Conservation (phyloP, 92 coral and sea anemone genomes). For the Blastomussa wellsi region DNA sequence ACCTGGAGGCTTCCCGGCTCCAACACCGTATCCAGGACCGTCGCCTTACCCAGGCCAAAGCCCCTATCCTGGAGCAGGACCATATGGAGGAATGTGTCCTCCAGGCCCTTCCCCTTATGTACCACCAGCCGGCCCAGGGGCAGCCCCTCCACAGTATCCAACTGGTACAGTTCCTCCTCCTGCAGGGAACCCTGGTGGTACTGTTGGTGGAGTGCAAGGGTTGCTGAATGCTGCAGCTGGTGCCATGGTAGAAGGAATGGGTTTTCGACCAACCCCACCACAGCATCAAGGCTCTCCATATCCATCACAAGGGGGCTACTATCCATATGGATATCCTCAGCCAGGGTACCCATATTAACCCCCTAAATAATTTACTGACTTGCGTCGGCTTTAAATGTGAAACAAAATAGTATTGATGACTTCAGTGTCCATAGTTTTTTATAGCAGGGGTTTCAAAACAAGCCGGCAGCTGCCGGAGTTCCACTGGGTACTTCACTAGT, state of each 20-base stretch:
- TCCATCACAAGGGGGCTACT: background rate
- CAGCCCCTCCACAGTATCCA: slow-evolving; percentile 34
- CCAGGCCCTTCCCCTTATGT: background rate
- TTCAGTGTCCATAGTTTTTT: background rate
- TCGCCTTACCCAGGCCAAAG: slow-evolving; percentile 29
- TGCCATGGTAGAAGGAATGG: background rate
- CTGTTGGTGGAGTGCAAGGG: background rate
- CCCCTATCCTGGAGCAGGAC: slow-evolving; percentile 30
- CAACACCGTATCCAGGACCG: slow-evolving; percentile 27
- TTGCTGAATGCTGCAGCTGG: background rate
- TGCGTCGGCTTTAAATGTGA: background rate
- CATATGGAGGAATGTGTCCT: slow-evolving; percentile 22
- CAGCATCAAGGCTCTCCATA: background rate
- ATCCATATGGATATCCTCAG: background rate
- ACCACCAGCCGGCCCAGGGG: background rate
- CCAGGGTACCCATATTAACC: background rate
- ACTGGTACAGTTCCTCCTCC: slow-evolving; percentile 36
- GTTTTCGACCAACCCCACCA: background rate
- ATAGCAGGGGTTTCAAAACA: too few relatives aligned
- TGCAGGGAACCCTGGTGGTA: background rate
- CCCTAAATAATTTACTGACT: background rate
- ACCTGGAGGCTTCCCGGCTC: slow-evolving; percentile 4
- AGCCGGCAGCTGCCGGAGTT: too few relatives aligned
- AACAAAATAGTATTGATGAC: background rate
- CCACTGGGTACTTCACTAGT: too few relatives aligned